phyloP scores from a whole-genome alignment of 2,888 invertebrate species.

The Vanessa cardui region DNA sequence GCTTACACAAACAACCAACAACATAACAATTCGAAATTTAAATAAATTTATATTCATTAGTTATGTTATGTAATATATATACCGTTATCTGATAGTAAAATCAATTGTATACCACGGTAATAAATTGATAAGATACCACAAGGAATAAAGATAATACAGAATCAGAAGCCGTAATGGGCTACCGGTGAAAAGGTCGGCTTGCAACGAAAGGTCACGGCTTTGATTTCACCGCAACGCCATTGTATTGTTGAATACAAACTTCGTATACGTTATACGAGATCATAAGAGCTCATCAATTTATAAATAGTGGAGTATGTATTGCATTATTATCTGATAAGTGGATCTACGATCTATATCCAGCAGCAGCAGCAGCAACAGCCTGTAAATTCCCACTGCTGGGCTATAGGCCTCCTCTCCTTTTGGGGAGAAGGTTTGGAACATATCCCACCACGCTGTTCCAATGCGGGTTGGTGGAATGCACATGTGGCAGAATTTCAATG shows the following conservation, averaged over 20 bases:
- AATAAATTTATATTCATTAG: background rate
- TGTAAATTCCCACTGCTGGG: no score
- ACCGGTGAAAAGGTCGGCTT: constrained; percentile 24
- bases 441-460: no score
- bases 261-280: background rate
- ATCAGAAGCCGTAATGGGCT: constrained; percentile 30
- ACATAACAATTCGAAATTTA: no score
- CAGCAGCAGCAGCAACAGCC: no score
- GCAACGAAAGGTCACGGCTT: constrained; percentile 25
- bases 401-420: no score
- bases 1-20: no score
- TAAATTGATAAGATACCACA: constrained; percentile 19
- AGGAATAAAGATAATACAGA: constrained; percentile 13
- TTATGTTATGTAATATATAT: background rate
- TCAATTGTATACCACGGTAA: background rate
- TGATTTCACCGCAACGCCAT: constrained; percentile 21
- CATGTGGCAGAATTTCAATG: no score
- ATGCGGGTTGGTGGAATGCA: no score
- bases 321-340: no score
- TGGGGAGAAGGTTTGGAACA: no score
- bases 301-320: no score
- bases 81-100: background rate
- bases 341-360: no score
- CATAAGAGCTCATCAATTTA: background rate
- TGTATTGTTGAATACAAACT: background rate